These are phyloP conservation scores for Galaxias olidus DNA, from an alignment of 2,797 vertebrate species.

Conservation along the genomic window DNA sequence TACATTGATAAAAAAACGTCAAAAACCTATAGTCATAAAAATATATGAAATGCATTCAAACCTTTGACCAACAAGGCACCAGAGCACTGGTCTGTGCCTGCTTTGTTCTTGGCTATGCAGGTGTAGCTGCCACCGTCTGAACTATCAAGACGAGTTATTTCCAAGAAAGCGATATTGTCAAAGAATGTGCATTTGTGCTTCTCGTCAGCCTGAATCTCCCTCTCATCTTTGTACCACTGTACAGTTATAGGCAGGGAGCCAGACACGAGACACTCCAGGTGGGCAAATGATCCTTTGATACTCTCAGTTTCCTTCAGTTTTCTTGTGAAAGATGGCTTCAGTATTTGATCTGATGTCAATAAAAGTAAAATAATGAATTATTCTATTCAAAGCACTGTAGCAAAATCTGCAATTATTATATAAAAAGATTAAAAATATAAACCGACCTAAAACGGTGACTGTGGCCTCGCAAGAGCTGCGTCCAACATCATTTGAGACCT, in stretches of 20 bases:
- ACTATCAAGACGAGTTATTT: constrained; percentile 83
- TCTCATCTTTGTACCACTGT: constrained; percentile 93
- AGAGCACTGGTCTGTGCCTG: constrained; percentile 85
- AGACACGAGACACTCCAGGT: constrained; percentile 93
- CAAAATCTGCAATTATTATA: neutral
- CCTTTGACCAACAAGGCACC: constrained; percentile 86
- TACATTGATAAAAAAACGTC: neutral
- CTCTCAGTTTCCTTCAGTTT: constrained; percentile 93
- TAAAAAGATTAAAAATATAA: neutral
- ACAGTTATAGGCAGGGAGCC: constrained; percentile 93
- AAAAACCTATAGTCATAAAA: too few species aligned
- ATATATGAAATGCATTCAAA: constrained; percentile 58
- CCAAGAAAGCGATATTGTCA: constrained; percentile 88
- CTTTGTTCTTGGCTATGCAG: constrained; percentile 85
- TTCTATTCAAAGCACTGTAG: constrained; percentile 10
- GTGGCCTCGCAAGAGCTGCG: constrained; percentile 85
- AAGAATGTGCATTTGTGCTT: constrained; percentile 88
- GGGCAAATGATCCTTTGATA: constrained; percentile 93
- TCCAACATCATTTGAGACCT: constrained; percentile 93
- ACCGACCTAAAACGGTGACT: constrained; percentile 92
- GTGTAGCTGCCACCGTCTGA: constrained; percentile 84
- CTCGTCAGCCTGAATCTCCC: constrained; percentile 81
- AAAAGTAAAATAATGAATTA: constrained; percentile 14
- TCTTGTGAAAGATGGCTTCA: constrained; percentile 95
- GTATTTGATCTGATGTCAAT: constrained; percentile 89